Evolutionary conservation across 2,797 vertebrate genomes (phyloP).

Genomic region (Austrolebias charrua): DNA sequence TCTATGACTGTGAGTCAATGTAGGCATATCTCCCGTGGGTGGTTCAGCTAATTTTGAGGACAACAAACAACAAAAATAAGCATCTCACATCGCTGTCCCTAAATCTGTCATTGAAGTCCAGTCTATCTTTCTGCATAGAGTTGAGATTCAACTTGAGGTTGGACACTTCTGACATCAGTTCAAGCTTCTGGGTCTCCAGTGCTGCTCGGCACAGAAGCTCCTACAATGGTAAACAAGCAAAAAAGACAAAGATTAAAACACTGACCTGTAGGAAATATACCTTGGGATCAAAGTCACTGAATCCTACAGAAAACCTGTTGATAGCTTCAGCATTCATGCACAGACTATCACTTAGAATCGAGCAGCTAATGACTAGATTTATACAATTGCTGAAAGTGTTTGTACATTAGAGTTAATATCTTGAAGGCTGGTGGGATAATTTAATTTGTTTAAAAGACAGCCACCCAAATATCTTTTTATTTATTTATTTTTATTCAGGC

Average conservation of each 20-base stretch:
- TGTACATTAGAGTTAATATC: not conserved
- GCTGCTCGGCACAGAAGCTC: slow-evolving; percentile 91
- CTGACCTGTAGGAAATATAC: no score
- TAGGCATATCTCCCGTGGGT: not conserved
- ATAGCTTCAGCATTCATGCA: no score
- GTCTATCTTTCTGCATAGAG: slow-evolving; percentile 85
- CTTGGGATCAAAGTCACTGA: no score
- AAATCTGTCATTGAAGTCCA: slow-evolving; percentile 88
- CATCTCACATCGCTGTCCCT: slow-evolving; percentile 83
- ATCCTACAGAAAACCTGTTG: no score
- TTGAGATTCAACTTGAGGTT: slow-evolving; percentile 93
- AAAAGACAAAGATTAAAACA: slow-evolving; percentile 1
- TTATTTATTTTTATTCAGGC: no score
- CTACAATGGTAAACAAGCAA: slow-evolving; percentile 67
- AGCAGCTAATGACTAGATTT: no score
- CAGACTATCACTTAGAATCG: no score
- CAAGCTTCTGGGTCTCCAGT: slow-evolving; percentile 94
- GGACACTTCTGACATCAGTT: slow-evolving; percentile 93
- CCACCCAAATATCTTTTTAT: not conserved
- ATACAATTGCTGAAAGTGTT: not conserved
- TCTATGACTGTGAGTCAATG: slow-evolving; percentile 18
- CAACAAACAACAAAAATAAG: slow-evolving; percentile 32
- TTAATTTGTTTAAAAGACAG: not conserved
- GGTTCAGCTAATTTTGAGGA: not conserved
- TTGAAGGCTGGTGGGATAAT: not conserved